phyloP scores from a whole-genome alignment of 2,797 vertebrate species.

The Dryobates pubescens region DNA sequence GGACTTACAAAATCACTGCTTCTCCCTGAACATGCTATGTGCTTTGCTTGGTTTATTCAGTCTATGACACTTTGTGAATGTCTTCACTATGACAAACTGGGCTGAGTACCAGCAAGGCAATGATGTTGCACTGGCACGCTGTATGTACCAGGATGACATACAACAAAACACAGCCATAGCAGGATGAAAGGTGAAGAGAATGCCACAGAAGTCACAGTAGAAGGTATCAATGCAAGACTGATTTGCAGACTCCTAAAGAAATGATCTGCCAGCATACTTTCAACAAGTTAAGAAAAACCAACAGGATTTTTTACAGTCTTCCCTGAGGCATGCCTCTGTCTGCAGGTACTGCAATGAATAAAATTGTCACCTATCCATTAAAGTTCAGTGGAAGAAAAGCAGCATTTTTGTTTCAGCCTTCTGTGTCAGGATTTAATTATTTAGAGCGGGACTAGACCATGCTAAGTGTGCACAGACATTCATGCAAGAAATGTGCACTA shows the following conservation, averaged over 20 bases:
- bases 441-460: not conserved
- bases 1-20: not conserved
- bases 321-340: slow-evolving; percentile 4
- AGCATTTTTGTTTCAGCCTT: not conserved
- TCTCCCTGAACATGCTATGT: not conserved
- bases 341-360: slow-evolving; percentile 1
- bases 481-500: not conserved
- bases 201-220: not conserved
- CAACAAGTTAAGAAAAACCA: not conserved
- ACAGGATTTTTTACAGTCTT: not conserved
- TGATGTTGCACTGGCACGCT: fast-evolving
- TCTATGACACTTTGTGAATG: not conserved
- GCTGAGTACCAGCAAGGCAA: not conserved
- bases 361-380: not conserved
- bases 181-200: not conserved
- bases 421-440: not conserved
- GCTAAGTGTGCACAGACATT: not conserved
- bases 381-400: slow-evolving; percentile 7
- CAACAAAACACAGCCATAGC: not conserved
- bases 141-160: not conserved
- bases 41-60: not conserved
- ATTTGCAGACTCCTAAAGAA: not conserved
- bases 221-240: not conserved
- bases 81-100: not conserved
- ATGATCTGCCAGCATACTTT: not conserved